Evolutionary conservation across 2,113 vertebrate genomes (phyloP).

Genomic region (Harpagus bidentatus): DNA sequence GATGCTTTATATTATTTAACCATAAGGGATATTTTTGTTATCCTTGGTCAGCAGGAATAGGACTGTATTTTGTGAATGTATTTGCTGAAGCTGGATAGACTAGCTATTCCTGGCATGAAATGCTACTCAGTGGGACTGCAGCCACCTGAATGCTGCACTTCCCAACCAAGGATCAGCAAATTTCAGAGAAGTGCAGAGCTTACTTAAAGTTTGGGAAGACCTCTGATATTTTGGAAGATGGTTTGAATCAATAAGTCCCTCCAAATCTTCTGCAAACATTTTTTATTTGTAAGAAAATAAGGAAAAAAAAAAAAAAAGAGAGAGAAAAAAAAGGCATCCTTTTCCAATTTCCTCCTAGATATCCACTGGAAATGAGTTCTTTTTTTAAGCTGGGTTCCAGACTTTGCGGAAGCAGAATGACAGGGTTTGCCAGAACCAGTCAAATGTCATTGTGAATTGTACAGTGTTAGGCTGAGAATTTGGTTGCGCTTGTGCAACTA

Average conservation of each 20-base stretch:
- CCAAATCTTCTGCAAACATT: not conserved
- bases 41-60: not conserved
- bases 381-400: not conserved
- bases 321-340: fast-evolving
- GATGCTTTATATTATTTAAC: not conserved
- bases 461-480: not conserved
- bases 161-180: not conserved
- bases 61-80: not conserved
- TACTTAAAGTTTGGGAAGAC: not conserved
- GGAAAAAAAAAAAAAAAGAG: too few relatives aligned
- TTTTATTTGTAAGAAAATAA: not conserved
- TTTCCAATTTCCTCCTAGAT: not conserved
- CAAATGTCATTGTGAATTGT: not conserved
- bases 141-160: not conserved
- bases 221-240: not conserved
- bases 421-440: not conserved
- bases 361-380: not conserved
- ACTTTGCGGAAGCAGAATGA: not conserved
- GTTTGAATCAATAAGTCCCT: not conserved
- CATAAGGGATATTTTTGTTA: not conserved
- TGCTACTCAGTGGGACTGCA: not conserved
- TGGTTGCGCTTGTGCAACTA: not conserved
- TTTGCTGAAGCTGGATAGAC: not conserved
- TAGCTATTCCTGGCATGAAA: not conserved
- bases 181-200: not conserved